Evolutionary conservation across 2,113 vertebrate species (phyloP), one percentile per base, ranked within the genome.

Genomic region (Antennarius striatus): DNA sequence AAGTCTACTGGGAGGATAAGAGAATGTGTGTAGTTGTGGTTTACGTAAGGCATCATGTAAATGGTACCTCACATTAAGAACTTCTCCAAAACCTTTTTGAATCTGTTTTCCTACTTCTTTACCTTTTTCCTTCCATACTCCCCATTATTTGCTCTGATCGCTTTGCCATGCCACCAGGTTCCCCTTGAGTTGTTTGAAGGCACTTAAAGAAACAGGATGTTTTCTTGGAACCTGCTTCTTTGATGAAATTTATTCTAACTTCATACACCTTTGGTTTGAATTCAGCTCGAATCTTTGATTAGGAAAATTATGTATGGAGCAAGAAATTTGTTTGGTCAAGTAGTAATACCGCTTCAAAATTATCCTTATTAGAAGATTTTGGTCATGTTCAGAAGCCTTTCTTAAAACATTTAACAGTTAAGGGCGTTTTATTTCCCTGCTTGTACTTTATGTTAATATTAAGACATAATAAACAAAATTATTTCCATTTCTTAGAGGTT

Each of bases 141-240:
- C 47, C 16, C 48, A 58, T 47, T 73, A 15, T 68, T 69, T 68
- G n/a, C 70, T 65, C 52, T 86, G 84, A 91, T 85, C 79, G 67
- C 74, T 87, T 88, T 82, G 74, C 69, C 76, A 82, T 83, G 71
- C 68, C 75, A 45, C 42, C 50, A 60, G 11, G 53, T 58, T 80
- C 65, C 48, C 42, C 61, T 67, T 63, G 61, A 56, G 45, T 63
- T 70, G 50, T 63, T 59, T 63, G 40, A 68, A 50, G 69, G 50
- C 52, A 15, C 66, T 28, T 36, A 22, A 32, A 57, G 42, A 65
- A 53, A 83, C 66, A 75, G 56, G 56, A 63, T 51, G 49, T 58
- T 52, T 30, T 68, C 63, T 56, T 63, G 60, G 73, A 72, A 64
- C 63, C 51, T 43, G 50, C 59, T 52, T 65, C 71, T 83, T 77